phyloP scores from a whole-genome alignment of 2,888 invertebrate genomes.

The Siphlonurus alternatus region DNA sequence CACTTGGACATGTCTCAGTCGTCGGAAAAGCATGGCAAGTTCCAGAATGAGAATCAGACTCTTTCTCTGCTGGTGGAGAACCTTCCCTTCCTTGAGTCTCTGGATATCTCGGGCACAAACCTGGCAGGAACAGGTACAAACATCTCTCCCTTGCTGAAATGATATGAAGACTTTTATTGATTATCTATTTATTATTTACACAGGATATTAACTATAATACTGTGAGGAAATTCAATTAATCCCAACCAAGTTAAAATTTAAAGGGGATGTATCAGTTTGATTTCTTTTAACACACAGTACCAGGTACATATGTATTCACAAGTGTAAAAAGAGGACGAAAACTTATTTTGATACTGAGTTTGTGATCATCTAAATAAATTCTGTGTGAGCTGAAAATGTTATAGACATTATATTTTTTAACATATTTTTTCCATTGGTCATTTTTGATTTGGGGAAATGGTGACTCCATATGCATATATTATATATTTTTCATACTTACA shows the following conservation, averaged over 20 bases:
- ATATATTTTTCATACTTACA: too few relatives aligned
- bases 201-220: neutral
- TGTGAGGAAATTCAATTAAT: too few relatives aligned
- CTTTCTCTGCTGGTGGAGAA: constrained; percentile 52
- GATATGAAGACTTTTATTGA: neutral
- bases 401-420: too few relatives aligned
- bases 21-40: constrained; percentile 51
- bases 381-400: too few relatives aligned
- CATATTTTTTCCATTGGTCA: too few relatives aligned
- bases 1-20: constrained; percentile 76
- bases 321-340: too few relatives aligned
- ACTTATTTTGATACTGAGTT: too few relatives aligned
- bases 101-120: constrained; percentile 95
- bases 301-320: too few relatives aligned
- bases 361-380: too few relatives aligned
- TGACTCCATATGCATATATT: too few relatives aligned
- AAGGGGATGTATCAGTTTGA: neutral
- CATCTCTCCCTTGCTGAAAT: too few relatives aligned
- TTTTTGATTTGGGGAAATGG: too few relatives aligned
- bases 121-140: constrained; percentile 60
- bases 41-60: constrained; percentile 52
- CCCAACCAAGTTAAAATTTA: neutral
- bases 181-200: neutral
- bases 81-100: constrained; percentile 55
- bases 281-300: neutral